phyloP scores from a whole-genome alignment of 2,797 vertebrate genomes.

The Enteromius argenteus region DNA sequence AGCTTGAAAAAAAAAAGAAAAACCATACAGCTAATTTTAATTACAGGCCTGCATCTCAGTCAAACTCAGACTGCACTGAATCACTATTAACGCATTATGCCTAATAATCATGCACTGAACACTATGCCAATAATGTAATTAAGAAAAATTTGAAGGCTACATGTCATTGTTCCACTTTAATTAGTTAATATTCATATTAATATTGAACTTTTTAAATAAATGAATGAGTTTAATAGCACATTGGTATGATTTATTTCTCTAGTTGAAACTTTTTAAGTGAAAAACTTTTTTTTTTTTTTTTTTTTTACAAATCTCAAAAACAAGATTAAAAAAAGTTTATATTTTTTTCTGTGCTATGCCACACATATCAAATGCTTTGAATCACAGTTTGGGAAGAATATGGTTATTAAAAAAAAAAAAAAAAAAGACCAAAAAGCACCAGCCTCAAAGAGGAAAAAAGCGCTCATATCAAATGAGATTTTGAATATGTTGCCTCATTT shows the following conservation, averaged over 20 bases:
- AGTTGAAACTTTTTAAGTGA: neutral
- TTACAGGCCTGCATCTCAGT: slow-evolving; percentile 25
- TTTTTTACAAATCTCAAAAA: neutral
- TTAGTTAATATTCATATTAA: slow-evolving; percentile 8
- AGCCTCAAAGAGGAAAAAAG: slow-evolving; percentile 11
- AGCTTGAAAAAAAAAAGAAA: slow-evolving; percentile 4
- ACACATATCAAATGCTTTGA: neutral
- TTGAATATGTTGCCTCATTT: slow-evolving; percentile 22
- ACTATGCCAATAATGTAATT: slow-evolving; percentile 12
- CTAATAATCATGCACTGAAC: slow-evolving; percentile 16
- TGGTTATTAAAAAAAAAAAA: neutral
- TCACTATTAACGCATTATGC: slow-evolving; percentile 15
- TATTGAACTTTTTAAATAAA: neutral
- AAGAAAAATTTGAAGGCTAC: neutral
- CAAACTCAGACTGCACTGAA: slow-evolving; percentile 24
- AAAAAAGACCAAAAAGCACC: neutral
- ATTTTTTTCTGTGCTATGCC: neutral
- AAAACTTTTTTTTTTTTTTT: too few species aligned
- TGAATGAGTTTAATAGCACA: neutral
- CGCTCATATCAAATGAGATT: neutral
- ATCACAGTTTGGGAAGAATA: neutral
- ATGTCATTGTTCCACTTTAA: slow-evolving; percentile 24
- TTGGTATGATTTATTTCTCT: neutral
- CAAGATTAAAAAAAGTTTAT: neutral
- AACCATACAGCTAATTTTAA: slow-evolving; percentile 17